These are phyloP conservation scores for Ptychochromis oligacanthus DNA, from an alignment of 2,113 vertebrate genomes.

Conservation along the genomic window DNA sequence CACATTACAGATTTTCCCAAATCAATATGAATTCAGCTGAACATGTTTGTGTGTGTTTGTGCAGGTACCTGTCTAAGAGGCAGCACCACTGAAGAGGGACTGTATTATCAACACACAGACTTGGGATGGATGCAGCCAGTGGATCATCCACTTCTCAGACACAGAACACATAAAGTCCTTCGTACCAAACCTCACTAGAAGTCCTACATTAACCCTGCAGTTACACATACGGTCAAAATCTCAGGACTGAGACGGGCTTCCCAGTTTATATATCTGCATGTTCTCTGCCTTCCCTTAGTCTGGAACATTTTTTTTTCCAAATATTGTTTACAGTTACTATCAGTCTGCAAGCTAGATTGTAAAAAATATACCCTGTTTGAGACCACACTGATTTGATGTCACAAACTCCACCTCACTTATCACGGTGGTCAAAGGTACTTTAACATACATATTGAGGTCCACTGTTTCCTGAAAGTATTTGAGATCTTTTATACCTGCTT, in stretches of 20 bases:
- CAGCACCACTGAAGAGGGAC: constrained; percentile 87
- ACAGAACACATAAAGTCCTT: constrained; percentile 10
- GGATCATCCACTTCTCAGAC: constrained; percentile 51
- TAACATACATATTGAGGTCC: neutral
- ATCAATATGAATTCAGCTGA: neutral
- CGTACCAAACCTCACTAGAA: constrained; percentile 7
- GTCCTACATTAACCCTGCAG: constrained; percentile 17
- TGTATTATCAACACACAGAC: constrained; percentile 75
- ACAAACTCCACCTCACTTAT: neutral
- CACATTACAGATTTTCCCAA: neutral
- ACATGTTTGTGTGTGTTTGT: constrained; percentile 57
- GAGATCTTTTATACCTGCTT: neutral
- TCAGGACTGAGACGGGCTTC: constrained; percentile 51
- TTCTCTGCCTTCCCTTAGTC: constrained; percentile 16
- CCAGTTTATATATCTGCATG: constrained; percentile 51
- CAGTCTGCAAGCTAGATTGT: neutral
- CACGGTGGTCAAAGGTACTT: neutral
- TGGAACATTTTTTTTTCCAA: neutral
- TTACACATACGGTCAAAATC: constrained; percentile 6
- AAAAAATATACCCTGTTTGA: neutral
- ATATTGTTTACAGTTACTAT: neutral
- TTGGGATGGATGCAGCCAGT: constrained; percentile 83
- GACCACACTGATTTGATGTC: neutral
- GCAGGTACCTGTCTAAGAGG: constrained; percentile 95
- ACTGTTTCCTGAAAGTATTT: neutral